Evolutionary conservation across 2,888 invertebrate species (phyloP).

Genomic region (Callosobruchus maculatus): DNA sequence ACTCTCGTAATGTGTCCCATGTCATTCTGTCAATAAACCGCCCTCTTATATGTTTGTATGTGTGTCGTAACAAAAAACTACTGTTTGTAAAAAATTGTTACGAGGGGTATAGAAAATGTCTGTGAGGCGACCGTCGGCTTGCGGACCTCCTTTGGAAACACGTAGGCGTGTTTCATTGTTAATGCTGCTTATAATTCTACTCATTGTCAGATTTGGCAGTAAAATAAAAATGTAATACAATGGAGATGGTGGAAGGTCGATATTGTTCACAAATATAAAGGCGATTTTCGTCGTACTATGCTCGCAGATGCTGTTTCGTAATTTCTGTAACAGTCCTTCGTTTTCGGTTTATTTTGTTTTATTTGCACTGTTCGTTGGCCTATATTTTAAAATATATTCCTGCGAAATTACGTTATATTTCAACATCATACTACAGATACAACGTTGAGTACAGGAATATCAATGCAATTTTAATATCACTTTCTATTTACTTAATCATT

Average conservation of each 20-base stretch:
- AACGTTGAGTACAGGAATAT: too few relatives aligned
- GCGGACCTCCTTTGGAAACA: background rate
- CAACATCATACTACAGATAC: too few relatives aligned
- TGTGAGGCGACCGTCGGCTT: background rate
- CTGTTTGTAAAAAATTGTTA: background rate
- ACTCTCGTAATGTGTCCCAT: background rate
- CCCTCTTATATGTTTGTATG: background rate
- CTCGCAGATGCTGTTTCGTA: too few relatives aligned
- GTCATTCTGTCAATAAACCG: background rate
- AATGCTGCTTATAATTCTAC: conserved; percentile 43
- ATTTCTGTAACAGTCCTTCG: background rate
- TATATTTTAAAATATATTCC: background rate
- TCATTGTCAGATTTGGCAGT: conserved; percentile 27
- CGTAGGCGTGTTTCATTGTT: conserved; percentile 12
- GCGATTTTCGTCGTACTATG: background rate
- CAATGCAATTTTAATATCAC: too few relatives aligned
- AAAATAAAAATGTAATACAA: conserved; percentile 14
- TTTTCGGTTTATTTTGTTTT: background rate
- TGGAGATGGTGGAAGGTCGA: conserved; percentile 9
- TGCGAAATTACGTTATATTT: too few relatives aligned
- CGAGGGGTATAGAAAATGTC: background rate
- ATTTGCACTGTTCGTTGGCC: background rate
- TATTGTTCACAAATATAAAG: background rate
- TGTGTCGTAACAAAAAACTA: background rate
- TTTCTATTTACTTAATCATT: too few relatives aligned